Evolutionary conservation across 2,113 vertebrate species (phyloP).

Genomic region (Pachycephala philippinensis): DNA sequence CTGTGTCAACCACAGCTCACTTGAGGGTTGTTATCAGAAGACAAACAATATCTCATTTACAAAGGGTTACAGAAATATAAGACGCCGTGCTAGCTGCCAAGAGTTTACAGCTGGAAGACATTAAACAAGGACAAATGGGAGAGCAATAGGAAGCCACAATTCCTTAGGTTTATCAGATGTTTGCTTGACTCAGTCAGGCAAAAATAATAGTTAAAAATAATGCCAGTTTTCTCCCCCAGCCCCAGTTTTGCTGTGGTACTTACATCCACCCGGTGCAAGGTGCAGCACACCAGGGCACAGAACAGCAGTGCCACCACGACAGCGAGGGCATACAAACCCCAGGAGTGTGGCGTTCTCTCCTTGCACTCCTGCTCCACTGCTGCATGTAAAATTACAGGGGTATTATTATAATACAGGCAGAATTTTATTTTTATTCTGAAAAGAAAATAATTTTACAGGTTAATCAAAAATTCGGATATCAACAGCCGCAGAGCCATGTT

Average conservation of each 20-base stretch:
- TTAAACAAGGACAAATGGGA: not conserved
- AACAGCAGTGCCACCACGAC: rapidly evolving
- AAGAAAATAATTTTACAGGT: not conserved
- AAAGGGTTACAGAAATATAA: not conserved
- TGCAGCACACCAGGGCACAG: not conserved
- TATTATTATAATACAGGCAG: not conserved
- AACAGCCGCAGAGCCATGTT: not conserved
- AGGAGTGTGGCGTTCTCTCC: not conserved
- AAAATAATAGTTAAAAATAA: not conserved
- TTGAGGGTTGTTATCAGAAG: not conserved
- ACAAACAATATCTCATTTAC: not conserved
- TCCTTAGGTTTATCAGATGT: not conserved
- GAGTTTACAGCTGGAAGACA: not conserved
- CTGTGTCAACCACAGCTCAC: not conserved
- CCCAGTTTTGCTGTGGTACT: not conserved
- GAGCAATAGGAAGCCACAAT: not conserved
- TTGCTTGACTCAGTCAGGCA: not conserved
- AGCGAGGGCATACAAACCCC: not conserved
- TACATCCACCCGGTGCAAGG: not conserved
- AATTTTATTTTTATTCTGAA: not conserved
- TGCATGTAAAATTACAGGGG: not conserved
- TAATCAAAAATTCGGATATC: not conserved
- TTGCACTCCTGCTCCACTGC: not conserved
- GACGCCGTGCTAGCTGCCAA: not conserved
- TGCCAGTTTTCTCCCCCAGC: rapidly evolving